phyloP scores from a whole-genome alignment of 2,113 vertebrate genomes.

The Ovis canadensis region DNA sequence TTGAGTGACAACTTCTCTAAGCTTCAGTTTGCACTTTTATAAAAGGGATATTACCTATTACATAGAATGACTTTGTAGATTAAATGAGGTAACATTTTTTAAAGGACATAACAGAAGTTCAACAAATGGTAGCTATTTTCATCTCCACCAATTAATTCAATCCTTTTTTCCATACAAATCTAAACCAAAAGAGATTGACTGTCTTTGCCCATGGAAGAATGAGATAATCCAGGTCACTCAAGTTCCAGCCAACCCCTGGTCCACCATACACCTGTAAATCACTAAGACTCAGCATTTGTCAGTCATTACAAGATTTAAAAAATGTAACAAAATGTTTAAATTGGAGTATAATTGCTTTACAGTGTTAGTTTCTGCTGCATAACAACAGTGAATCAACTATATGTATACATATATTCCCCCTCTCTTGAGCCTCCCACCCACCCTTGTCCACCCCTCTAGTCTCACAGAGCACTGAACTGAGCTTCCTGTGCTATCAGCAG shows the following conservation, averaged over 20 bases:
- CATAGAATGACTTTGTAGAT: background rate
- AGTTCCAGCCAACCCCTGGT: background rate
- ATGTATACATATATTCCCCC: background rate
- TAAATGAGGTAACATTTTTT: background rate
- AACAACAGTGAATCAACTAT: background rate
- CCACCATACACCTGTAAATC: background rate
- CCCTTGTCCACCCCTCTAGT: background rate
- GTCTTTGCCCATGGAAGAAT: background rate
- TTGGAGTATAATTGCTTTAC: background rate
- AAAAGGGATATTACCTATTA: background rate
- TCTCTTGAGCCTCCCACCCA: background rate
- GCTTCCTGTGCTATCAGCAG: background rate
- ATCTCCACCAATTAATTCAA: background rate
- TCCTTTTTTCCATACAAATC: background rate
- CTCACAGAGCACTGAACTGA: background rate
- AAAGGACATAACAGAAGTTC: background rate
- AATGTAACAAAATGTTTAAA: background rate
- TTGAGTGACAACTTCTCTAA: background rate
- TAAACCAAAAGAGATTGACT: rapidly evolving
- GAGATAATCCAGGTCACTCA: background rate
- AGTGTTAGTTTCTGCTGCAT: background rate
- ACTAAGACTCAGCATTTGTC: background rate
- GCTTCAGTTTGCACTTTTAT: background rate
- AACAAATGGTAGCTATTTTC: background rate
- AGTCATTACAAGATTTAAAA: background rate